A percentile compares a stretch with the other conserved stretches of the same genome.
Conservation (phyloP, 2,888 invertebrate species). For the Heteromyza rotundicornis region DNA sequence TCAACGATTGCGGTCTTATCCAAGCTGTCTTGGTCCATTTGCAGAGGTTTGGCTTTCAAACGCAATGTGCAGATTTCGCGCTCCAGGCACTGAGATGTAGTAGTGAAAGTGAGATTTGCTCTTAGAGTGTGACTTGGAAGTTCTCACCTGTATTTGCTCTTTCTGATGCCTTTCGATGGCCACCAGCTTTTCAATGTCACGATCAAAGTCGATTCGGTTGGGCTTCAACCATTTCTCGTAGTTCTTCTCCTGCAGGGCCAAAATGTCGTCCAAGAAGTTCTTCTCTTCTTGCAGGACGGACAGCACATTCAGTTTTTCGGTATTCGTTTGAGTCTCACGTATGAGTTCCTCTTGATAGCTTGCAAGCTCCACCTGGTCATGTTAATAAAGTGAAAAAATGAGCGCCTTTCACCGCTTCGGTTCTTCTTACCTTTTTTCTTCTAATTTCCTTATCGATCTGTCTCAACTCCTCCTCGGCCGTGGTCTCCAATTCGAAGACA, state of each 20-base stretch:
- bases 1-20: conserved; percentile 30
- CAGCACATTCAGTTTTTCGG: conserved; percentile 66
- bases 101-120: not conserved
- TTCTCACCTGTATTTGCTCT: conserved; percentile 65
- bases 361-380: conserved; percentile 37
- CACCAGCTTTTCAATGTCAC: conserved; percentile 52
- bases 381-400: too few relatives aligned
- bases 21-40: conserved; percentile 40
- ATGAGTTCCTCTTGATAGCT: conserved; percentile 62
- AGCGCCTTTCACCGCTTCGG: not conserved
- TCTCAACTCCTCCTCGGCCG: conserved; percentile 62
- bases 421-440: conserved; percentile 56
- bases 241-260: conserved; percentile 59
- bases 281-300: conserved; percentile 67
- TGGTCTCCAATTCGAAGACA: conserved; percentile 66
- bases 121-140: not conserved
- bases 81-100: conserved; percentile 48
- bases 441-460: conserved; percentile 63
- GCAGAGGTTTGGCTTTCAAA: conserved; percentile 55
- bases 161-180: conserved; percentile 61
- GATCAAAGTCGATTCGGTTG: conserved; percentile 40
- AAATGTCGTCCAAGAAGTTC: conserved; percentile 61
- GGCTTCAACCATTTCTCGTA: conserved; percentile 47
- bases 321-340: conserved; percentile 64
- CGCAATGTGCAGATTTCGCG: conserved; percentile 57